Conservation (phyloP, 2,888 invertebrate genomes). For the Apeira syringaria region DNA sequence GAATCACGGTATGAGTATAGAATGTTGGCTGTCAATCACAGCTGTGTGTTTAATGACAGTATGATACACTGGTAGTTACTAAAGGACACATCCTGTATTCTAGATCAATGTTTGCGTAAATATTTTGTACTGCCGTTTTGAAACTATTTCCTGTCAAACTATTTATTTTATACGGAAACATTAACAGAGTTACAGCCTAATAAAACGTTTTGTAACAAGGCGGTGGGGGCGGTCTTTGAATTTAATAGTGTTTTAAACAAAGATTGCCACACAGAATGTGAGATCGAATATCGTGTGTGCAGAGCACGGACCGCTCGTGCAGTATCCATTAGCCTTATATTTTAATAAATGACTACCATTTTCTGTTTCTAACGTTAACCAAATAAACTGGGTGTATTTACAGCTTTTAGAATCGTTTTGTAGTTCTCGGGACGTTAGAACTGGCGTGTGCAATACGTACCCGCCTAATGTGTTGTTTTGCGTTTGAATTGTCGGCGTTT, state of each 20-base stretch:
- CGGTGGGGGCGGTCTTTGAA: conserved; percentile 6
- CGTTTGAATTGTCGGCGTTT: too few species aligned
- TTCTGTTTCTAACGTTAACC: conserved; percentile 12
- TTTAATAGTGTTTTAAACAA: conserved; percentile 12
- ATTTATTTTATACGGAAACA: conserved; percentile 21
- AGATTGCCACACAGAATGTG: conserved; percentile 1
- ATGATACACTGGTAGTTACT: conserved; percentile 15
- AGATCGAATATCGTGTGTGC: not conserved
- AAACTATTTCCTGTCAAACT: conserved; percentile 10
- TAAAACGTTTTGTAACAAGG: conserved; percentile 20
- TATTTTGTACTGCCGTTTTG: conserved; percentile 13
- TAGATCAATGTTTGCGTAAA: conserved; percentile 8
- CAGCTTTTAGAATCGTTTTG: conserved; percentile 4
- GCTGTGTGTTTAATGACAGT: too few species aligned
- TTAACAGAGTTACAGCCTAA: conserved; percentile 17
- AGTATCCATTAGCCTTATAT: conserved; percentile 5
- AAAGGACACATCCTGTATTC: conserved; percentile 18
- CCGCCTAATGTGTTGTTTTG: too few species aligned
- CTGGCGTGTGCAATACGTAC: conserved; percentile 8
- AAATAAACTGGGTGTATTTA: conserved; percentile 17
- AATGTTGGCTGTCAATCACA: too few species aligned
- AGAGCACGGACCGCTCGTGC: not conserved
- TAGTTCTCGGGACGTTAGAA: not conserved
- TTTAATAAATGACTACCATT: conserved; percentile 14
- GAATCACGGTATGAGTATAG: too few species aligned